Base-by-base conservation (phyloP, 2,113 vertebrate genomes). In the Spea multiplicata region DNA sequence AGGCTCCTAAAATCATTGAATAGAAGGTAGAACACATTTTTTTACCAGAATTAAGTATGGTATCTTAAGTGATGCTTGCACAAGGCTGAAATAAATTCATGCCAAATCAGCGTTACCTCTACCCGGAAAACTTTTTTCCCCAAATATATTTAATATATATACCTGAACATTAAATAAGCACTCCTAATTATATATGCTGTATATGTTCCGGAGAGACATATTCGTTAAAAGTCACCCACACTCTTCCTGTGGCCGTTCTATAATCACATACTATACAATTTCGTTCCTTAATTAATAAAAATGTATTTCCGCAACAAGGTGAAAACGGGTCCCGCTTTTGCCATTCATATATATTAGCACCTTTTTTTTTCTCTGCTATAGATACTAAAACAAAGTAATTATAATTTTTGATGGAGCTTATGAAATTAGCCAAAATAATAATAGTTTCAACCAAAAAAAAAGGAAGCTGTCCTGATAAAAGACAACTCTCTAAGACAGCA, bases 401-500 rank as follows among this genome's bases (percentile, higher is more conserved):
- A 87, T 90, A 88, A 88, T 91, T 90, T 80, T 90, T 92, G 91
- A 92, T 88, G 86, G 86, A 83, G 85, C 85, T 88, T 84, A 82
- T 83, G 86, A 90, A 92, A 92, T 92, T 89, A 90, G 87, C 84
- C 90, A 88, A 94, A 93, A 93, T 93, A 92, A 92, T 93, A 94
- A 92, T 94, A 92, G 92, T 94, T 93, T 92, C 89, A 89, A 88
- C 89, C 89, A 59, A 59, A 59, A 59, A 59, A 88, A 92, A 90
- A 88, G 85, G 91, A 86, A 90, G 88, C 91, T 91, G 90, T 92
- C 90, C 89, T 91, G 91, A 91, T 93, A 94, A 95, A 93, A 90
- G 90, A 90, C 91, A 90, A 93, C 90, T 91, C 87, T 91, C 90
- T 86, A 90, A 91, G 90, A 95, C 94, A 94, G 90, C 93, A 92